Conservation (phyloP, 2,113 vertebrate species). For the Reinhardtius hippoglossoides region DNA sequence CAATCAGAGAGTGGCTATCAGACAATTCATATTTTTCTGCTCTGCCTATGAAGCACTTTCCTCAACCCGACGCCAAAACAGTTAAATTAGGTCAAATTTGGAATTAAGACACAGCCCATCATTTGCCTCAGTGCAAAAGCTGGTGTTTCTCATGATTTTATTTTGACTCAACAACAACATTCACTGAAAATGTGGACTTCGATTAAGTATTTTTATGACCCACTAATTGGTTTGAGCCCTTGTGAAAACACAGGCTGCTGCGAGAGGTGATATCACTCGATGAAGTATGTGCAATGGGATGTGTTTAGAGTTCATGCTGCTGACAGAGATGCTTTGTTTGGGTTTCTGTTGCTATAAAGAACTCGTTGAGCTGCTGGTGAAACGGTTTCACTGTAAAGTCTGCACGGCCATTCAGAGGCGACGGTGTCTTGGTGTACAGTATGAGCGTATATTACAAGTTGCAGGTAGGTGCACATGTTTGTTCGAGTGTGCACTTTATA, state of each 20-base stretch:
- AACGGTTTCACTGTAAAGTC: conserved; percentile 2
- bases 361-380: background rate
- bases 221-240: conserved; percentile 4
- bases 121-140: conserved; percentile 14
- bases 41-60: conserved; percentile 5
- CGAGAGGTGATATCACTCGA: conserved; percentile 21
- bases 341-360: background rate
- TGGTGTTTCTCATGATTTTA: conserved; percentile 20
- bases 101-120: background rate
- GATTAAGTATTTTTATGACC: conserved; percentile 8
- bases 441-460: background rate
- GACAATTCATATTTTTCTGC: background rate
- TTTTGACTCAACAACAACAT: conserved; percentile 16
- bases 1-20: background rate
- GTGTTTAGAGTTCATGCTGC: conserved; percentile 33
- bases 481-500: background rate
- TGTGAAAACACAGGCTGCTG: conserved; percentile 39
- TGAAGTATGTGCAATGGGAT: conserved; percentile 34
- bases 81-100: conserved; percentile 20
- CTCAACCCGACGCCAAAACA: background rate
- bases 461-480: conserved; percentile 5
- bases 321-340: conserved; percentile 9
- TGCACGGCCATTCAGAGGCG: background rate
- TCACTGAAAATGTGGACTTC: background rate
- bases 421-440: background rate